Conservation (phyloP, 2,797 vertebrate species). For the Siniperca obscura region DNA sequence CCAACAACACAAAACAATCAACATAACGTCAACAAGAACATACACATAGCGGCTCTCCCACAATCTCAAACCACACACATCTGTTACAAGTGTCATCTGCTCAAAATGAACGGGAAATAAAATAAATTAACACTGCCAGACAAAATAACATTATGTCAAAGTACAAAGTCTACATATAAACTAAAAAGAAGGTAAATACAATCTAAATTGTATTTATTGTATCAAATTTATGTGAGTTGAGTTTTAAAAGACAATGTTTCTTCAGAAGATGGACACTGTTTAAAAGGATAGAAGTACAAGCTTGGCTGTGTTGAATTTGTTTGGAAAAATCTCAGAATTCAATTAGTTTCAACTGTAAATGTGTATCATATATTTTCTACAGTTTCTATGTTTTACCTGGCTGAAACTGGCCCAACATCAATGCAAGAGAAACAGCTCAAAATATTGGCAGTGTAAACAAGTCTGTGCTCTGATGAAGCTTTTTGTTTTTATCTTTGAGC, state of each 20-base stretch:
- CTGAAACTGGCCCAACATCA: neutral
- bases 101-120: too few relatives aligned
- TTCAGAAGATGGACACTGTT: neutral
- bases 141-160: too few relatives aligned
- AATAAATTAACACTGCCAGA: too few relatives aligned
- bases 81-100: too few relatives aligned
- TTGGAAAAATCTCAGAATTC: neutral
- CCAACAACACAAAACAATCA: neutral
- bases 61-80: neutral
- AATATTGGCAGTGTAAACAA: too few relatives aligned
- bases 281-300: neutral
- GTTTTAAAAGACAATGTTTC: neutral
- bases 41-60: neutral
- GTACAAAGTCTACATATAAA: too few relatives aligned
- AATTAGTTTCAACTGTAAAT: neutral
- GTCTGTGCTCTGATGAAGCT: neutral
- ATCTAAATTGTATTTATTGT: too few relatives aligned
- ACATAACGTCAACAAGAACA: neutral
- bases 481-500: neutral
- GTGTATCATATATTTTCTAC: neutral
- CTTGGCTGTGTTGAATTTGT: neutral
- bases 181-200: too few relatives aligned
- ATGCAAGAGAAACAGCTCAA: neutral
- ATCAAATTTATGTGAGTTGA: neutral
- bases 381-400: neutral